Evolutionary conservation across 2,888 invertebrate species (phyloP).

Genomic region (Napeogenes sylphis): DNA sequence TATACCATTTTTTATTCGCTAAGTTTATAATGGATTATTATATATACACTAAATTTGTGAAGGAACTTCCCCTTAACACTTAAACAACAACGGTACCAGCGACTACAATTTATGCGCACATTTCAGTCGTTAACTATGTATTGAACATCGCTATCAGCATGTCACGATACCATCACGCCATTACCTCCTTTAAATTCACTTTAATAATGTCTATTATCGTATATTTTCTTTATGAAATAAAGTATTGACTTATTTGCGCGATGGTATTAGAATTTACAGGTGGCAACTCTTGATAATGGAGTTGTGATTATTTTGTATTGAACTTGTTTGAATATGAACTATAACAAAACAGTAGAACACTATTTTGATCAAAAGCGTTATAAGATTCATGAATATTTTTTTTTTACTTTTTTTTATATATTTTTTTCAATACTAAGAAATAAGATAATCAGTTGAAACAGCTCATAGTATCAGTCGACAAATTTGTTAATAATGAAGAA

Average conservation of each 20-base stretch:
- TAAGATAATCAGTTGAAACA: too few relatives aligned
- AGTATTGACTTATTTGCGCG: not conserved
- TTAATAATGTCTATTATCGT: conserved; percentile 39
- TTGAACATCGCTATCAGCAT: conserved; percentile 13
- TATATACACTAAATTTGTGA: too few relatives aligned
- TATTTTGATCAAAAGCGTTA: too few relatives aligned
- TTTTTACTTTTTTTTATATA: too few relatives aligned
- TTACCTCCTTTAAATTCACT: not conserved
- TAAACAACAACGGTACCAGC: conserved; percentile 25
- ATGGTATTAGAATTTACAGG: conserved; percentile 3
- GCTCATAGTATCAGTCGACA: too few relatives aligned
- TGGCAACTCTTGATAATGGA: conserved; percentile 6
- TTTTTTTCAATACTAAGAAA: too few relatives aligned
- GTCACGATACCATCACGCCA: conserved; percentile 4
- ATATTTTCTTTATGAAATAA: not conserved
- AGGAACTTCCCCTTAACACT: conserved; percentile 20
- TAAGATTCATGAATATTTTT: not conserved
- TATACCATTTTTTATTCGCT: too few relatives aligned
- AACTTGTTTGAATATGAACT: not conserved
- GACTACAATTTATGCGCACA: conserved; percentile 16
- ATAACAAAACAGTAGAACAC: too few relatives aligned
- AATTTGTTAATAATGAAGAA: too few relatives aligned
- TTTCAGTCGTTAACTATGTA: conserved; percentile 17
- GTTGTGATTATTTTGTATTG: conserved; percentile 5
- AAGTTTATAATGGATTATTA: too few relatives aligned